phyloP scores from a whole-genome alignment of 2,797 vertebrate genomes.

The Pangasius larnaudii region DNA sequence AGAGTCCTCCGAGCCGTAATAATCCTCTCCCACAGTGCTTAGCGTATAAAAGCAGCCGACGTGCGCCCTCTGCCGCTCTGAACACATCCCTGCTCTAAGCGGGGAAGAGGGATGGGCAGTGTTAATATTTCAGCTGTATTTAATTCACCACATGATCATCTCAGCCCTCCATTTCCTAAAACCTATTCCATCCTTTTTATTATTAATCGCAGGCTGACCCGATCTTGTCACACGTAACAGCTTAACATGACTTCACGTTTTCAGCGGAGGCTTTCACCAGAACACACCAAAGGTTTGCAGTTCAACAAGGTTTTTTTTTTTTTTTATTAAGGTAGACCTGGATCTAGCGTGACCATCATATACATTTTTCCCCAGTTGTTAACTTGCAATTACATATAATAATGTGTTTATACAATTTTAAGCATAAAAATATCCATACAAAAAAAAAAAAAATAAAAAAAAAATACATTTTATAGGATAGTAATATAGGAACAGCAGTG shows the following conservation, averaged over 20 bases:
- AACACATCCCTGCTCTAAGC: not conserved
- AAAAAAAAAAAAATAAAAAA: conserved; percentile 64
- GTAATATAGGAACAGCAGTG: conserved; percentile 59
- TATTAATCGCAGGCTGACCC: not conserved
- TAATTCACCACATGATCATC: not conserved
- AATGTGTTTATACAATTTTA: conserved; percentile 53
- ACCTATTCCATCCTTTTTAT: not conserved
- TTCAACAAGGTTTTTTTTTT: conserved; percentile 57
- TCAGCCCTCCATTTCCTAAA: not conserved
- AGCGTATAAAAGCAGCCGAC: not conserved
- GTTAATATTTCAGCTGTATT: not conserved
- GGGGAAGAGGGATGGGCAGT: too few species aligned
- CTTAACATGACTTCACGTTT: not conserved
- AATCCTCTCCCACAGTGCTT: not conserved
- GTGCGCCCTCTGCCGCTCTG: conserved; percentile 43
- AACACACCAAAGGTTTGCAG: conserved; percentile 21
- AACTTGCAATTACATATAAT: conserved; percentile 59
- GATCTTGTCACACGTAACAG: not conserved
- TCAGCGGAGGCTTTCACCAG: not conserved
- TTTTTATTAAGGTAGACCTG: conserved; percentile 53
- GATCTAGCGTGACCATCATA: conserved; percentile 54
- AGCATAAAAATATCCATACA: conserved; percentile 60
- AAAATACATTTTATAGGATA: conserved; percentile 53
- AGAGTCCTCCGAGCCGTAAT: not conserved
- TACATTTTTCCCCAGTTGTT: conserved; percentile 46